These are phyloP conservation scores for Fratercula arctica DNA, from an alignment of 2,797 vertebrate genomes.

Conservation along the genomic window DNA sequence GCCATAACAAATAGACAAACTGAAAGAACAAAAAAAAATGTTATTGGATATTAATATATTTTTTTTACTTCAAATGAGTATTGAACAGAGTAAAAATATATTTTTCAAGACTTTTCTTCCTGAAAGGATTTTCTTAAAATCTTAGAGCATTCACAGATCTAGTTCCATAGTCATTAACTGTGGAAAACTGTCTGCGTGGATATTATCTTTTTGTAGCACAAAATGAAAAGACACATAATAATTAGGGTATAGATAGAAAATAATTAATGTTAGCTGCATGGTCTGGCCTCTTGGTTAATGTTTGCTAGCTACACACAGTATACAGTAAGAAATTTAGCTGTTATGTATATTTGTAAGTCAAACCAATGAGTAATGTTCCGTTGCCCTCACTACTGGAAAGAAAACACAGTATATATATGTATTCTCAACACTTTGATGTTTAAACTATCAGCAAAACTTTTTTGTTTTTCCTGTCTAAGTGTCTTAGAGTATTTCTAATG, in stretches of 20 bases:
- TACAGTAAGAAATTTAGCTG: neutral
- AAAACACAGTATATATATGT: neutral
- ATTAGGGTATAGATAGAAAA: neutral
- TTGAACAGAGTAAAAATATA: neutral
- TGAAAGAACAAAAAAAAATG: neutral
- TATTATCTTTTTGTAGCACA: neutral
- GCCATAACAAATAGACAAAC: neutral
- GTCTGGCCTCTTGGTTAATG: neutral
- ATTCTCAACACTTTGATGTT: neutral
- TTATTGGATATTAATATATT: neutral
- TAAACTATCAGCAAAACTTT: neutral
- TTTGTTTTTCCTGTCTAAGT: neutral
- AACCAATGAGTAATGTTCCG: neutral
- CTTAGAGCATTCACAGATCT: neutral
- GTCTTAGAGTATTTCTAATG: neutral
- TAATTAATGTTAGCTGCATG: neutral
- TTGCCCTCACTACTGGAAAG: neutral
- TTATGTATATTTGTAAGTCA: neutral
- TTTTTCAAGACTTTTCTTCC: neutral
- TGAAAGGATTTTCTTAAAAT: neutral
- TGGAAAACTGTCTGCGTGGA: neutral
- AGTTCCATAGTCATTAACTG: neutral
- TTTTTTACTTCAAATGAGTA: neutral
- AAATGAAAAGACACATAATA: neutral
- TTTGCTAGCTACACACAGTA: neutral